Conservation (phyloP, 2,113 vertebrate species). For the Pipa parva region DNA sequence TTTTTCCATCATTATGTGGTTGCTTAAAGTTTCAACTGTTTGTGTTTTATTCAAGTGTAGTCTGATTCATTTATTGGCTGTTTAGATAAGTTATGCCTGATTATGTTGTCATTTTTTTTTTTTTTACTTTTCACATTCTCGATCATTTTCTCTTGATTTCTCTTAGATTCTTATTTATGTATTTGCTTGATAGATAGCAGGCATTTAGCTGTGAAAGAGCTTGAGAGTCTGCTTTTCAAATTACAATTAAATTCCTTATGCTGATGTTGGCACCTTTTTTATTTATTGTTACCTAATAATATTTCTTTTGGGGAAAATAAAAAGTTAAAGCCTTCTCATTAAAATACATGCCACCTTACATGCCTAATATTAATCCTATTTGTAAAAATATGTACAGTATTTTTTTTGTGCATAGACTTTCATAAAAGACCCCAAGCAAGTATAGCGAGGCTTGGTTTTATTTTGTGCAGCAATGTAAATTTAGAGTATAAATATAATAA, state of each 20-base stretch:
- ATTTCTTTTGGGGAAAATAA: constrained; percentile 55
- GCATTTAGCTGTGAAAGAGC: constrained; percentile 63
- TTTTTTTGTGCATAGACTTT: constrained; percentile 77
- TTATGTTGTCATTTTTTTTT: constrained; percentile 68
- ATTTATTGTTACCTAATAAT: constrained; percentile 79
- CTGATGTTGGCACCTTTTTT: constrained; percentile 83
- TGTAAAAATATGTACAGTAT: constrained; percentile 78
- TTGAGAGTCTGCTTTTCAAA: constrained; percentile 56
- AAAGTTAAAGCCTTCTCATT: constrained; percentile 73
- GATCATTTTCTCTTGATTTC: constrained; percentile 46
- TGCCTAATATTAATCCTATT: constrained; percentile 77
- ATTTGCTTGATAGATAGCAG: constrained; percentile 66
- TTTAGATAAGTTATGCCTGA: constrained; percentile 61
- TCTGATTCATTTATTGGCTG: constrained; percentile 75
- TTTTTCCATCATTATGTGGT: constrained; percentile 59
- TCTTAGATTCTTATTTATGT: constrained; percentile 64
- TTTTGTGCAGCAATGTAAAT: constrained; percentile 75
- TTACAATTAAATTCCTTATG: constrained; percentile 66
- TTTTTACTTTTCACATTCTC: constrained; percentile 57
- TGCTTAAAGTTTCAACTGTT: constrained; percentile 73
- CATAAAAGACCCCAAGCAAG: constrained; percentile 70
- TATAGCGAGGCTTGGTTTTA: constrained; percentile 52
- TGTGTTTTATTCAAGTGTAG: constrained; percentile 74
- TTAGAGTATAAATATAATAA: constrained; percentile 85
- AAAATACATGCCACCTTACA: constrained; percentile 82